Evolutionary conservation across 1,140 invertebrate genomes (phyloP), one percentile per base, ranked within the genome.

Genomic region (Aplysia californica): DNA sequence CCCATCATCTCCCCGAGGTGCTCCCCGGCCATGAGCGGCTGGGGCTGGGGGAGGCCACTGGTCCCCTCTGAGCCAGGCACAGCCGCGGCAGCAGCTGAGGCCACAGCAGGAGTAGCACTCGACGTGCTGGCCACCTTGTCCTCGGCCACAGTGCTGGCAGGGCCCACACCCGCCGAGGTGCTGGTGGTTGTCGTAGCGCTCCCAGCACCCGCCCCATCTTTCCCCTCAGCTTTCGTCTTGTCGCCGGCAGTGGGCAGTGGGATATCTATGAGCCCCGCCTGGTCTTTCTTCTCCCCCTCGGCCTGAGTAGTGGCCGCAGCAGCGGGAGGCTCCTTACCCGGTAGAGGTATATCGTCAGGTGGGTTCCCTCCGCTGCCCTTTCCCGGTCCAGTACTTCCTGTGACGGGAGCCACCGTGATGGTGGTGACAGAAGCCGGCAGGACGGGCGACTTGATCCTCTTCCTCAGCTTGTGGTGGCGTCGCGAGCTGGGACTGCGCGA

Each of bases 231-330:
- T 23, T 39, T 76, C 21, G 41, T 61, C 23, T 58, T 75, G 5
- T 75, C 72, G 18, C 56, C 72, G 6, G 59, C 41, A 41, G 65
- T 70, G 39, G 79, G 79, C 20, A 80, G 67, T 1, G 79, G 79
- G 21, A 80, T 80, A 56, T 77, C 75, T 44, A 59, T 77, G 1
- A 80, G 65, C 6, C 56, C 68, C 0, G 61, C 56, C 1, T 71
- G 44, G 0, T 80, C 75, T 59, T 74, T 56, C 21, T 75, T 77
- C 1, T 68, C 41, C 36, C 74, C 56, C 15, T 75, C 66, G 31
- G 55, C 15, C 55, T 76, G 66, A 77, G 26, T 66, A 65, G 44
- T 59, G 70, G 58, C 65, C 61, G 69, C 55, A 50, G 23, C 41
- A 41, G 26, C 58, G 33, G 26, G 70, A 71, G 71, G 58, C 64